These are phyloP conservation scores for Athetis lepigone DNA, from an alignment of 2,888 invertebrate species.

Conservation along the genomic window DNA sequence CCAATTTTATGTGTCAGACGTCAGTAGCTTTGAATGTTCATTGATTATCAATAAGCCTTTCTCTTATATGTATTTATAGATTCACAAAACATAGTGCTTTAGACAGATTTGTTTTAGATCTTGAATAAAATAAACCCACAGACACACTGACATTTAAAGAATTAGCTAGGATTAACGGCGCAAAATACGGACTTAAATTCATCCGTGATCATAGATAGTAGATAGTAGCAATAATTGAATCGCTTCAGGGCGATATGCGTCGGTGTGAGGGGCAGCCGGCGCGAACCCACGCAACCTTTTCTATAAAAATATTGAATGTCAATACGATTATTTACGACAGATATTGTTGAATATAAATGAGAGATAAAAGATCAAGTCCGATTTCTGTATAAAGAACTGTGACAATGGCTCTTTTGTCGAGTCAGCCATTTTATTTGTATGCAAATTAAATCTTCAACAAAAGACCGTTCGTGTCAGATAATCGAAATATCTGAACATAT, in stretches of 20 bases:
- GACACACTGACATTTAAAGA: slow-evolving; percentile 45
- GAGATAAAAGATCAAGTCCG: slow-evolving; percentile 85
- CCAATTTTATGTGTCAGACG: no score
- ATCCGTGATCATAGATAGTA: slow-evolving; percentile 52
- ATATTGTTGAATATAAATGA: slow-evolving; percentile 89
- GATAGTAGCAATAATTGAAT: slow-evolving; percentile 60
- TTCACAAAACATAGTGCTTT: background rate
- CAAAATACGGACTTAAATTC: slow-evolving; percentile 44
- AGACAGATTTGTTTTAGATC: background rate
- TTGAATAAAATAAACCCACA: slow-evolving; percentile 10
- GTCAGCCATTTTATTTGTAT: slow-evolving; percentile 89
- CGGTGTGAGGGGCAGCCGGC: slow-evolving; percentile 70
- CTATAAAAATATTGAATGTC: slow-evolving; percentile 89
- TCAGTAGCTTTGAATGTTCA: no score
- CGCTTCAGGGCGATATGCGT: slow-evolving; percentile 52
- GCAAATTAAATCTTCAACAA: slow-evolving; percentile 83
- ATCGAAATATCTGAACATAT: slow-evolving; percentile 70
- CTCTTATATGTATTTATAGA: no score
- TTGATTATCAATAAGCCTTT: no score
- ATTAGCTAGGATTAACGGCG: slow-evolving; percentile 41
- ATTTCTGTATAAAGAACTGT: slow-evolving; percentile 84
- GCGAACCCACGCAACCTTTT: slow-evolving; percentile 86
- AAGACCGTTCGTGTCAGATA: slow-evolving; percentile 73
- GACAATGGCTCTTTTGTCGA: slow-evolving; percentile 87
- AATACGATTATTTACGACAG: slow-evolving; percentile 87